A percentile compares a stretch with the other conserved stretches of the same genome.
Evolutionary conservation across 2,797 vertebrate species (phyloP).

Genomic region (Pantherophis vulpinus): DNA sequence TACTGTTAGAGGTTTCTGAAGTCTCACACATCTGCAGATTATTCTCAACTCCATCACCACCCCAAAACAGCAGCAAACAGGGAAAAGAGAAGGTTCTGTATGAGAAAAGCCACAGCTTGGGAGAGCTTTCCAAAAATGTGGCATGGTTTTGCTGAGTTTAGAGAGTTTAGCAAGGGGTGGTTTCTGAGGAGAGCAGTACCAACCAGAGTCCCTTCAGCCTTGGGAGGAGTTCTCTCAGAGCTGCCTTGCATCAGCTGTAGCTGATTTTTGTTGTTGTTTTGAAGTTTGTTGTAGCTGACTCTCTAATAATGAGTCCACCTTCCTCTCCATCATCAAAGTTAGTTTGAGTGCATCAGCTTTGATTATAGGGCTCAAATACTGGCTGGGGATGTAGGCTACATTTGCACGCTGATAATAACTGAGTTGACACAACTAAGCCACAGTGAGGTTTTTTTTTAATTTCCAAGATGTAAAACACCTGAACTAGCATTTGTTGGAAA

Average conservation of each 20-base stretch:
- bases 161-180: not conserved
- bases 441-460: not conserved
- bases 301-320: no score
- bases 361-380: not conserved
- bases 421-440: not conserved
- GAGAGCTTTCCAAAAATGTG: not conserved
- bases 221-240: not conserved
- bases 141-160: not conserved
- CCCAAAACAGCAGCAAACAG: not conserved
- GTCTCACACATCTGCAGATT: not conserved
- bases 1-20: not conserved
- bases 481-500: not conserved
- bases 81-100: not conserved
- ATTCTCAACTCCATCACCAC: not conserved
- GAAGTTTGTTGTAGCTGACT: not conserved
- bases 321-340: not conserved
- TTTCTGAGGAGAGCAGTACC: not conserved
- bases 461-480: not conserved
- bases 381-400: not conserved
- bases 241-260: not conserved
- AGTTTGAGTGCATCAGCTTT: not conserved
- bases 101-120: not conserved
- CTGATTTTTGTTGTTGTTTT: no score
- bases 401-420: not conserved
- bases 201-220: not conserved